Base-by-base conservation (phyloP, 2,797 vertebrate species). In the Pangasius djambal region DNA sequence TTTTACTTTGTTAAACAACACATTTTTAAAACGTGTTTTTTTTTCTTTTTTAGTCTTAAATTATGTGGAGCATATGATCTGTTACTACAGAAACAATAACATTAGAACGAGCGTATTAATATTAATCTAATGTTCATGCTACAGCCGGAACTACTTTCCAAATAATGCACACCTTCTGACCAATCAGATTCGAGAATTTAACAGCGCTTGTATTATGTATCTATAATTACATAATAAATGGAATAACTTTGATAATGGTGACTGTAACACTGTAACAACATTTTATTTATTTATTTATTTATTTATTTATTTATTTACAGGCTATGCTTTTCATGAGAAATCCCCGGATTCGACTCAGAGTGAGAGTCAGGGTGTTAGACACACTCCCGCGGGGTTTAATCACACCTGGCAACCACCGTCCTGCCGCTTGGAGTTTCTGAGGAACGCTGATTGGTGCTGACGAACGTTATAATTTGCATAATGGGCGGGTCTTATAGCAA, bases 371-470 rank as follows among this genome's bases (percentile, higher is more conserved):
- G 12, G 34, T 48, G 59, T 16, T 18, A 44, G 34, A 61, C 57
- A 48, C 6, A 0, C 2, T n/a, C 37, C 81, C 22, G 31, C 4
- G 25, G 63, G 67, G 0, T 88, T 88, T 78, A 34, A 28, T 25
- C 6, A 1, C 52, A 88, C 4, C 74, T 85, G 74, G 83, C 83
- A 79, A 86, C 88, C 48, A 16, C 44, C 6, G 6, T 16, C 20
- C 18, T 22, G 12, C 52, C 4, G 0, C 65, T 18, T 22, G 22
- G 61, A 8, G 87, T 50, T 50, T 20, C 0, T 18, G 1, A 12
- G 18, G 63, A 6, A 65, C 34, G 37, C 52, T 86, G 75, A 89
- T 89, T 89, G 84, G 88, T 74, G 34, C 18, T 37, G 57, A 59
- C 34, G 10, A 48, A 18, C n/a, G 83, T 25, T 3, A 10, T 59